A percentile compares a stretch with the other conserved stretches of the same genome.
These are phyloP conservation scores for Pagetopsis macropterus DNA, from an alignment of 2,797 vertebrate genomes.

Conservation along the genomic window DNA sequence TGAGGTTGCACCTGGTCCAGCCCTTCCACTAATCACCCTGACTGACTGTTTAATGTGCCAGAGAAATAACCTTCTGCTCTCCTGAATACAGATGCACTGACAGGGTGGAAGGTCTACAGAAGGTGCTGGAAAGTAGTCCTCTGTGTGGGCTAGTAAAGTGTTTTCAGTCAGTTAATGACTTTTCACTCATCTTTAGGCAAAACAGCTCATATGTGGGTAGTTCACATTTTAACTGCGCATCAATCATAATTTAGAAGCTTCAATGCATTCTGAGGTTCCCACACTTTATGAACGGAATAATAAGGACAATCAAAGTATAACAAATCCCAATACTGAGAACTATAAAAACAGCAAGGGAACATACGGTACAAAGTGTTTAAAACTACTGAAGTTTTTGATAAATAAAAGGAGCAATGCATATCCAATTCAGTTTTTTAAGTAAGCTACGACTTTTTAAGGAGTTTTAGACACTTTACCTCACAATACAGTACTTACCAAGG, in stretches of 20 bases:
- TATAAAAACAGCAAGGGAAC: background rate
- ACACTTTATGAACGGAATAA: conserved; percentile 10
- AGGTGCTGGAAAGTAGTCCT: conserved; percentile 2
- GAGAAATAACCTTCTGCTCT: conserved; percentile 1
- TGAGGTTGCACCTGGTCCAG: conserved; percentile 54
- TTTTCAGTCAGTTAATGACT: conserved; percentile 18
- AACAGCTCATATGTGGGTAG: conserved; percentile 2
- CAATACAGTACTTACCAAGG: conserved; percentile 52
- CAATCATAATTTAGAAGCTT: conserved; percentile 25
- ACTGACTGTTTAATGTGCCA: conserved; percentile 35
- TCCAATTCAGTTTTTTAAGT: background rate
- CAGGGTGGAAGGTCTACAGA: conserved; percentile 10
- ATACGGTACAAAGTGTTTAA: background rate
- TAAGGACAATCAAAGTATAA: background rate
- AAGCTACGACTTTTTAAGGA: background rate
- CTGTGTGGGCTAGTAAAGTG: conserved; percentile 23
- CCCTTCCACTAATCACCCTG: conserved; percentile 56
- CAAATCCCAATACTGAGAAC: background rate
- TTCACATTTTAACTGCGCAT: conserved; percentile 8
- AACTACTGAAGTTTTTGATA: background rate
- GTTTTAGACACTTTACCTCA: too few relatives aligned
- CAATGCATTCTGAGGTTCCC: conserved; percentile 1
- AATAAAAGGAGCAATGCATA: background rate
- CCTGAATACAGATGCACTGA: conserved; percentile 9
- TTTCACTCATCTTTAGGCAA: conserved; percentile 29